Percentiles rank a stretch among this genome's conserved stretches.
Conservation (phyloP, 2,797 vertebrate species). For the Lepilemur ruficaudatus region DNA sequence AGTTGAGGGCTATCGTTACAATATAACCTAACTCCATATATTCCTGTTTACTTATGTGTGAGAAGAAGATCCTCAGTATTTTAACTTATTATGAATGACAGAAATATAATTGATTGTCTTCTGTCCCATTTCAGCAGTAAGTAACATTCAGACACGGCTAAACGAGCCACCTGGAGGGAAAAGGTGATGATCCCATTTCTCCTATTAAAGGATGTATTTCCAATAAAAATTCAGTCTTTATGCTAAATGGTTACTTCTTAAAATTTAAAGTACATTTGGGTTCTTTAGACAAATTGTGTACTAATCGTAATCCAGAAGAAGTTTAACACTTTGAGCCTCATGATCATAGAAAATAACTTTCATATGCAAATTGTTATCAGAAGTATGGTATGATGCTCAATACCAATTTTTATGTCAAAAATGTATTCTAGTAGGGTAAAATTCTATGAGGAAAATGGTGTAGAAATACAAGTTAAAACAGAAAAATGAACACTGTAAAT, state of each 20-base stretch:
- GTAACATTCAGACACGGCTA: not conserved
- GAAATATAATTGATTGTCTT: not conserved
- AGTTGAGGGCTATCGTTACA: not conserved
- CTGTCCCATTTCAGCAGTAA: not conserved
- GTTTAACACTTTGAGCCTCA: not conserved
- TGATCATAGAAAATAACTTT: not conserved
- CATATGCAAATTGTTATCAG: not conserved
- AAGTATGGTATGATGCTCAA: not conserved
- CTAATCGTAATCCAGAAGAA: not conserved
- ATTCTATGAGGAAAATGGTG: not conserved
- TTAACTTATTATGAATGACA: not conserved
- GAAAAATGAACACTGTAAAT: not conserved
- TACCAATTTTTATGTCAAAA: not conserved
- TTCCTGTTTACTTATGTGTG: not conserved
- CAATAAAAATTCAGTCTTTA: not conserved
- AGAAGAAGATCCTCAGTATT: not conserved
- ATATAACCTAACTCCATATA: not conserved
- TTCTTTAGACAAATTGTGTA: not conserved
- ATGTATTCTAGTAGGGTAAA: not conserved
- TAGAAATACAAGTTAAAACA: not conserved
- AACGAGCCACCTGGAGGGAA: not conserved
- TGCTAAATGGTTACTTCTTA: not conserved
- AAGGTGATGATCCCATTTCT: not conserved
- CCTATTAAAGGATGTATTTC: not conserved
- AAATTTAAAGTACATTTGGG: not conserved